Percentiles rank a stretch among this genome's conserved stretches.
These are phyloP conservation scores for Erebia aethiops DNA, from an alignment of 2,888 invertebrate species.

Conservation along the genomic window DNA sequence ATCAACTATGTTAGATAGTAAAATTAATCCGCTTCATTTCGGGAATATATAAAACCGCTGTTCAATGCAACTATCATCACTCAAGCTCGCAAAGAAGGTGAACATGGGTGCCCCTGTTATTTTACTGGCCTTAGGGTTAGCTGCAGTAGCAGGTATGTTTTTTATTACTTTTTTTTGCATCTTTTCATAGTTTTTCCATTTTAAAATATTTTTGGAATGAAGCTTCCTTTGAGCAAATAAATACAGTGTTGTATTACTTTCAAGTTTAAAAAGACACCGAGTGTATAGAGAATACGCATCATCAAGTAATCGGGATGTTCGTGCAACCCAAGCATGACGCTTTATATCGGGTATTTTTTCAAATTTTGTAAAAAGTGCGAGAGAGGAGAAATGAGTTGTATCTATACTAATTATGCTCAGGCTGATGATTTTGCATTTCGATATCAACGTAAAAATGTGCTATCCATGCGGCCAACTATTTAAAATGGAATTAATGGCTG, in stretches of 20 bases:
- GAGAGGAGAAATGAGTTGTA: too few relatives aligned
- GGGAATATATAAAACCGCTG: slow-evolving; percentile 14
- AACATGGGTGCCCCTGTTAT: slow-evolving; percentile 7
- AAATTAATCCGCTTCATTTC: not conserved
- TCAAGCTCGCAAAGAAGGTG: not conserved
- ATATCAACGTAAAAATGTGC: too few relatives aligned
- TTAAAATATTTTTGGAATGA: not conserved
- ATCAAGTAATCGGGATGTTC: too few relatives aligned
- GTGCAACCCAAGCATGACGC: not conserved
- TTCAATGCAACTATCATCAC: not conserved
- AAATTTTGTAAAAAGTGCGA: too few relatives aligned
- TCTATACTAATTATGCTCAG: too few relatives aligned
- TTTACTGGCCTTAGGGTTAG: slow-evolving; percentile 17
- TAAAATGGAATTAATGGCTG: too few relatives aligned
- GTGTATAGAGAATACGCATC: too few relatives aligned
- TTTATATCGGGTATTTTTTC: too few relatives aligned
- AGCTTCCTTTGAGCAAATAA: not conserved
- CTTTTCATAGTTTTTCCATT: not conserved
- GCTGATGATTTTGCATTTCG: too few relatives aligned
- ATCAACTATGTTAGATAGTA: not conserved
- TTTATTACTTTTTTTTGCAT: not conserved
- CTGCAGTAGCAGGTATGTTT: slow-evolving; percentile 21
- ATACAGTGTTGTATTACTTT: not conserved
- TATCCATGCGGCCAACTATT: too few relatives aligned
- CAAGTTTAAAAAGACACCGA: not conserved